phyloP scores from a whole-genome alignment of 1,140 invertebrate genomes.

The Ridgeia piscesae region DNA sequence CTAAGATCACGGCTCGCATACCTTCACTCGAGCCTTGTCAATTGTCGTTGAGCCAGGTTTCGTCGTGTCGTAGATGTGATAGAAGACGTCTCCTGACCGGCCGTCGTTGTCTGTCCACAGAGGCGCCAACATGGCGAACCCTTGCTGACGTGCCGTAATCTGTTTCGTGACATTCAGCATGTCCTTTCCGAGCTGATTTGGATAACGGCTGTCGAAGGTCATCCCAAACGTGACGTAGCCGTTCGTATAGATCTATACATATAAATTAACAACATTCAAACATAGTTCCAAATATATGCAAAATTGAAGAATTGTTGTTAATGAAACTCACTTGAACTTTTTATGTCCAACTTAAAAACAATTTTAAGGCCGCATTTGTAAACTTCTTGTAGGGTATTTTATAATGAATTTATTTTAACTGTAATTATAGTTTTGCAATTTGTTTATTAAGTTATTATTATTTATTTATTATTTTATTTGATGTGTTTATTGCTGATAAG shows the following conservation, averaged over 20 bases:
- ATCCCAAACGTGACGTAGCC: not conserved
- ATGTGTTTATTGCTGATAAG: too few relatives aligned
- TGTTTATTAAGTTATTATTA: too few relatives aligned
- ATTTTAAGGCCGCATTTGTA: too few relatives aligned
- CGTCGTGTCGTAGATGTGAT: not conserved
- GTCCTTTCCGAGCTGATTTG: not conserved
- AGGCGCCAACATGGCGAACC: not conserved
- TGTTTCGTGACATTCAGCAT: not conserved
- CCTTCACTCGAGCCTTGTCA: not conserved
- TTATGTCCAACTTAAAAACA: too few relatives aligned
- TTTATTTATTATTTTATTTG: too few relatives aligned
- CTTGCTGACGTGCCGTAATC: not conserved
- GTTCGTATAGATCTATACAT: not conserved
- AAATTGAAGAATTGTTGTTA: too few relatives aligned
- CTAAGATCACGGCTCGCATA: too few relatives aligned
- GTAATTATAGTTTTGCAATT: too few relatives aligned
- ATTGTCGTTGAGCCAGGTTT: not conserved
- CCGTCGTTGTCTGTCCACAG: not conserved
- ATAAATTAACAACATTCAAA: not conserved
- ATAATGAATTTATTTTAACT: too few relatives aligned
- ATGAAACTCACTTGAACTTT: too few relatives aligned
- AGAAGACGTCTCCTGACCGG: not conserved
- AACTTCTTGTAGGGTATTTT: too few relatives aligned
- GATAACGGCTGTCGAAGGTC: not conserved
- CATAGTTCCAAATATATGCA: too few relatives aligned